Evolutionary conservation across 2,113 vertebrate species (phyloP).

Genomic region (Leucopsar rothschildi): DNA sequence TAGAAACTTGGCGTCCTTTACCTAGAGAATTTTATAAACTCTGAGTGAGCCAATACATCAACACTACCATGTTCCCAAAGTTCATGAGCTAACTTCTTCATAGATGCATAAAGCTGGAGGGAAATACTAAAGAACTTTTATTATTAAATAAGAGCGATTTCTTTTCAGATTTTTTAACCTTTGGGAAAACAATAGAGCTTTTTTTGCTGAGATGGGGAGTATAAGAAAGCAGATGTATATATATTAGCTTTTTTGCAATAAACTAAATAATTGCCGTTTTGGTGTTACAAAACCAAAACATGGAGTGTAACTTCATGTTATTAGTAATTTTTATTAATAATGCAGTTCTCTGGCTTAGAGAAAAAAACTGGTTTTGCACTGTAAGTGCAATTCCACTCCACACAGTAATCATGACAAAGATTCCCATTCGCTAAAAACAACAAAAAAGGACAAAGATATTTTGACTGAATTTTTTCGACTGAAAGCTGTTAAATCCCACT

Average conservation of each 20-base stretch:
- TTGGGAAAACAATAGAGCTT: not conserved
- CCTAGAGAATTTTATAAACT: not conserved
- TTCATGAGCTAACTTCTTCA: not conserved
- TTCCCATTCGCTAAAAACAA: not conserved
- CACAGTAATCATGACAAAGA: not conserved
- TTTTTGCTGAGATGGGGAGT: not conserved
- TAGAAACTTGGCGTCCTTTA: conserved; percentile 49
- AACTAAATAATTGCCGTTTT: not conserved
- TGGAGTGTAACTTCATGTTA: not conserved
- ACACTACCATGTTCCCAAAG: not conserved
- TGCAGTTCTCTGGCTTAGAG: not conserved
- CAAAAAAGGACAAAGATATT: not conserved
- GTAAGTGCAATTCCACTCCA: not conserved
- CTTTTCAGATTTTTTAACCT: not conserved
- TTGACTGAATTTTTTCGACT: not conserved
- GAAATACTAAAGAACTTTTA: not conserved
- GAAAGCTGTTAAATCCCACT: not conserved
- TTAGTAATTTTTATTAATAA: not conserved
- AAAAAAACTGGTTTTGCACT: not conserved
- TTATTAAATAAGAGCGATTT: not conserved
- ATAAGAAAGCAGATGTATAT: not conserved
- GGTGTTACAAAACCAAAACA: not conserved
- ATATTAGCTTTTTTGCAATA: not conserved
- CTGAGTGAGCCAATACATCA: not conserved
- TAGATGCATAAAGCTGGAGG: not conserved